A percentile compares a stretch with the other conserved stretches of the same genome.
Conservation (phyloP, 2,888 invertebrate species). For the Drosophila parthenogenetica region DNA sequence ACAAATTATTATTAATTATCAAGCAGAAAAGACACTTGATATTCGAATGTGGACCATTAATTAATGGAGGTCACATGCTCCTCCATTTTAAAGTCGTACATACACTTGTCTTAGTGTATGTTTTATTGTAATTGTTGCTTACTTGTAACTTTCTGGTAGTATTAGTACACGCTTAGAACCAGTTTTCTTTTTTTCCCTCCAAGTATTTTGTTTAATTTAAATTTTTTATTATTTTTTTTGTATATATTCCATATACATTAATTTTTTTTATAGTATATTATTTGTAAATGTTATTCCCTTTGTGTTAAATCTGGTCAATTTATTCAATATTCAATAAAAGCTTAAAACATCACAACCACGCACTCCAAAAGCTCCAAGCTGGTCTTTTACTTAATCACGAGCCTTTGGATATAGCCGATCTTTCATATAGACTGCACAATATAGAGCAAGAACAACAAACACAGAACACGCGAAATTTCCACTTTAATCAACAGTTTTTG, state of each 20-base stretch:
- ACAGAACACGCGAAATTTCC: slow-evolving; percentile 38
- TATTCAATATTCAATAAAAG: slow-evolving; percentile 43
- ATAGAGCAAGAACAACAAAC: slow-evolving; percentile 15
- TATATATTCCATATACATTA: not conserved
- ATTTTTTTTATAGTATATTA: not conserved
- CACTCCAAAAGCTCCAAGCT: slow-evolving; percentile 32
- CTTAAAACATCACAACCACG: slow-evolving; percentile 50
- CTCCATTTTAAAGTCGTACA: slow-evolving; percentile 24
- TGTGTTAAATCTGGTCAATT: slow-evolving; percentile 37
- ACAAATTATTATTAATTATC: slow-evolving; percentile 8
- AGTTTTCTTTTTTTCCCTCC: not conserved
- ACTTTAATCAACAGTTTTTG: slow-evolving; percentile 10
- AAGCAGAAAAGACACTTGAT: slow-evolving; percentile 6
- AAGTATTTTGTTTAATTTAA: slow-evolving; percentile 5
- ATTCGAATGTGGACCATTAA: slow-evolving; percentile 44
- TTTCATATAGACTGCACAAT: slow-evolving; percentile 25
- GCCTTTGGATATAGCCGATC: slow-evolving; percentile 33
- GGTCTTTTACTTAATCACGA: slow-evolving; percentile 18
- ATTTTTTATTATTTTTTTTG: slow-evolving; percentile 8
- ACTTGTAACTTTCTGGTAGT: slow-evolving; percentile 20
- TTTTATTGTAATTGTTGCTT: slow-evolving; percentile 36
- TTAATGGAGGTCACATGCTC: slow-evolving; percentile 11
- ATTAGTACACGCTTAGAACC: slow-evolving; percentile 25
- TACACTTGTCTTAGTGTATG: slow-evolving; percentile 34
- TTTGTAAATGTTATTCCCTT: not conserved